Evolutionary conservation across 2,888 invertebrate species (phyloP), one percentile per base, ranked within the genome.

Genomic region (Lasioglossum figueresi): DNA sequence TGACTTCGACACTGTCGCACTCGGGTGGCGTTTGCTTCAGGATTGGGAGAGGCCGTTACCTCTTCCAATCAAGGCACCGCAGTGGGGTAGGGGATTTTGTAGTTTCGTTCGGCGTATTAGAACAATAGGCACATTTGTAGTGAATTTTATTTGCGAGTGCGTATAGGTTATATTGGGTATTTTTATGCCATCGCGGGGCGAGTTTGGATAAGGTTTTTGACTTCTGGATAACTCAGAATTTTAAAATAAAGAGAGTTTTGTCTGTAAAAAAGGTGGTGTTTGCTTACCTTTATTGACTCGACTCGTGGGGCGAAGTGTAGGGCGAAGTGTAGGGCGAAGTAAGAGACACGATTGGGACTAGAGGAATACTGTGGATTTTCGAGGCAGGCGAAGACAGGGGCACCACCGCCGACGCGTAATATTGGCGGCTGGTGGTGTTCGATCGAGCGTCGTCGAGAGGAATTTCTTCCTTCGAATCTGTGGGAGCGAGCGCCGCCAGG

Each of bases 401-500:
- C 59, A 72, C 27, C 77, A 43, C 27, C 79, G 37, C 63, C 79
- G 37, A 63, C 80, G 77, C 76, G 80, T 77, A 86, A 88, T 86
- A 89, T 89, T 83, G 85, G 85, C 76, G 80, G 85, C 76, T 81
- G 79, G 79, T 83, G 79, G 76, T 87, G 84, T 88, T 88, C 88
- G 90, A 90, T 91, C 82, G 88, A 85, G 78, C 89, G 82, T 84
- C 82, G 87, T 84, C 86, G 85, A 88, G 88, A 85, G 87, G 71
- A 74, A 89, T 89, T 89, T 84, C 76, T 87, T 78, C 71, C 75
- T 12, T 82, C 56, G 71, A 74, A 87, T 77, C 74, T 73, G 40
- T 66, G 66, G 45, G 52, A 80, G 74, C 34, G 40, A 37, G 40
- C 70, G 40, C 68, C 45, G 31, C 83, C 79, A 88, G 89, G 90